Base-by-base conservation (phyloP, 2,888 invertebrate genomes). In the Ornithoptera priamus region DNA sequence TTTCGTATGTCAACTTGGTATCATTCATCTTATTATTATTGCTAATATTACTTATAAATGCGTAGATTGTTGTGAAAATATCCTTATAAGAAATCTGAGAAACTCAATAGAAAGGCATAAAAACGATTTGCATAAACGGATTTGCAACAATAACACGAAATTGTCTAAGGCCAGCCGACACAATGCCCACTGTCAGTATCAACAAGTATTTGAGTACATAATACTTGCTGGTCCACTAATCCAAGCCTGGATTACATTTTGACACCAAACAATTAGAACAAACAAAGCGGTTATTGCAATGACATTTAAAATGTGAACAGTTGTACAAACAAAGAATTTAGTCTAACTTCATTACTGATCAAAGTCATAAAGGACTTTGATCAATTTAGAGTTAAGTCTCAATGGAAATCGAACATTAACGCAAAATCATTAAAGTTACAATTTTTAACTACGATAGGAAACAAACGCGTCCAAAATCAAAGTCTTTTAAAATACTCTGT, bases 91-190 rank as follows among this genome's bases (percentile, higher is more conserved):
- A 57, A 69, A 65, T 22, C 36, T 22, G 56, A 57, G 57, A 57
- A 67, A 63, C 62, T 63, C 56, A 63, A 63, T 63, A 67, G 63
- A 70, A 50, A 22, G 39, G 63, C 53, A 36, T 60, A 62, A 66
- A 62, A 30, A 59, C 53, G 63, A 70, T 70, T 70, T 53, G 53
- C 66, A 63, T 70, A 70, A 67, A 63, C 67, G 62, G 66, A 66
- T 70, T 67, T 65, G 62, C 56, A 62, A 70, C 62, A 59, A 70
- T 63, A 70, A 67, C 62, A 63, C 67, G 66, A 70, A 70, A 70
- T 70, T 70, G 66, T 62, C 65, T 69, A 65, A 69, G 46, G 57
- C 62, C 46, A 57, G 65, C 62, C 65, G 69, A 65, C 62, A 69
- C 69, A 69, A 69, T 69, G 70, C 50, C 59, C 24, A 59, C 67